These are phyloP conservation scores for Ooceraea biroi DNA, from an alignment of 1,140 invertebrate genomes.

Conservation along the genomic window DNA sequence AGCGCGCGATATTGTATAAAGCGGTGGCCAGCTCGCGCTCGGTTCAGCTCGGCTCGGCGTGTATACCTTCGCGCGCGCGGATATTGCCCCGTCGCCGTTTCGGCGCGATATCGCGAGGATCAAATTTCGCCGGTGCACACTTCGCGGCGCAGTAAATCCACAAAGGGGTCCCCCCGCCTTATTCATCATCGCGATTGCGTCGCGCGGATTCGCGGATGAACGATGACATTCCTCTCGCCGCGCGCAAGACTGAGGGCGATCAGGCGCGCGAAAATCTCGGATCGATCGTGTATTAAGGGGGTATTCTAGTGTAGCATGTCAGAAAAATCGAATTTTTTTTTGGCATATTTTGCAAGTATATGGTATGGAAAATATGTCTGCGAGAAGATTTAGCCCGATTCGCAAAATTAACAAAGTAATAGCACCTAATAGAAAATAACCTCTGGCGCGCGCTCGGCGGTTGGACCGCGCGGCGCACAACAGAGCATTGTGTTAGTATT, in stretches of 20 bases:
- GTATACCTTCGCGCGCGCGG: conserved; percentile 65
- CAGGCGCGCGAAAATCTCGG: background rate
- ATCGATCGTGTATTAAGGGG: too few species aligned
- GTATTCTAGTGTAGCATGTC: too few species aligned
- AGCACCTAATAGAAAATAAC: too few species aligned
- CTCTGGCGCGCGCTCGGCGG: too few species aligned
- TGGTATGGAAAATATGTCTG: too few species aligned
- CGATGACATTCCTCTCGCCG: conserved; percentile 27
- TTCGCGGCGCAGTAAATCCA: conserved; percentile 44
- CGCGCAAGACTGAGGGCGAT: background rate
- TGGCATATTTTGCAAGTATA: too few species aligned
- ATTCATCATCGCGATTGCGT: conserved; percentile 30
- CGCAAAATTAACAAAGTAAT: too few species aligned
- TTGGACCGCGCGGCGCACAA: too few species aligned
- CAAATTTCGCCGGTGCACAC: conserved; percentile 65
- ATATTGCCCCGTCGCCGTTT: conserved; percentile 42
- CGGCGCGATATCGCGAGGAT: conserved; percentile 67
- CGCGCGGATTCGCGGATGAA: background rate
- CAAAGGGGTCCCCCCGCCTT: background rate
- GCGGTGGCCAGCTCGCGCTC: conserved; percentile 10
- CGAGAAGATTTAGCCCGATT: too few species aligned
- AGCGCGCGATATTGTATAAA: conserved; percentile 37
- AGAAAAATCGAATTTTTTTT: too few species aligned
- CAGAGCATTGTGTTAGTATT: too few species aligned
- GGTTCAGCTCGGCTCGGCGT: conserved; percentile 63